Evolutionary conservation across 2,113 vertebrate genomes (phyloP), one percentile per base, ranked within the genome.

Genomic region (Microcebus jonahi): DNA sequence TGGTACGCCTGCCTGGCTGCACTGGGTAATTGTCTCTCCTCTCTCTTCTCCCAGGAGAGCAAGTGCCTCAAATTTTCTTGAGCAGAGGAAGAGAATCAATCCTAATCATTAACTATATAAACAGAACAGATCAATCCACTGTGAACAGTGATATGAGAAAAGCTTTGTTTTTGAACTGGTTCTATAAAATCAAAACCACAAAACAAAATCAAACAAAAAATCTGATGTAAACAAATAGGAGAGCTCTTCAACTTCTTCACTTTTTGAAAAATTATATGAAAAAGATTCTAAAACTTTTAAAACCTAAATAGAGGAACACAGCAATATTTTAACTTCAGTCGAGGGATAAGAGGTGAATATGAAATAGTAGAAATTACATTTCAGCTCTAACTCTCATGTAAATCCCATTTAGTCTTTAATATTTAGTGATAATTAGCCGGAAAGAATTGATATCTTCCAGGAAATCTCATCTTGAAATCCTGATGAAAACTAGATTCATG

Each of bases 401-500:
- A 93, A 67, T 88, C 42, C 10, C 42, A 86, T 27, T 80, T 70
- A 27, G 17, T 86, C 77, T 79, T 82, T 89, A 91, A 53, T 53
- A 75, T 45, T 61, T 70, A 42, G 25, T 88, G 23, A 81, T 31
- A 97, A 85, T 76, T 11, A 36, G 34, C 53, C 75, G 9, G 9
- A 91, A 85, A 39, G 20, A 84, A 45, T 5, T 73, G 68, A 10
- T 70, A 80, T 48, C 53, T 92, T 88, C n/a, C 23, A 70, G 42
- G 21, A 95, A 92, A 85, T 83, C 21, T 77, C 73, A 77, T 65
- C 61, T 61, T 42, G 5, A 93, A 12, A 73, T 65, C 48, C 23
- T 88, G 42, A 42, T 50, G 23, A 77, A 86, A 97, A 88, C 13
- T 39, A 86, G 27, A 93, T 95, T 87, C 25, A 39, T 87, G 31